Evolutionary conservation across 1,140 invertebrate species (phyloP), one percentile per base, ranked within the genome.

Genomic region (Triops cancriformis): DNA sequence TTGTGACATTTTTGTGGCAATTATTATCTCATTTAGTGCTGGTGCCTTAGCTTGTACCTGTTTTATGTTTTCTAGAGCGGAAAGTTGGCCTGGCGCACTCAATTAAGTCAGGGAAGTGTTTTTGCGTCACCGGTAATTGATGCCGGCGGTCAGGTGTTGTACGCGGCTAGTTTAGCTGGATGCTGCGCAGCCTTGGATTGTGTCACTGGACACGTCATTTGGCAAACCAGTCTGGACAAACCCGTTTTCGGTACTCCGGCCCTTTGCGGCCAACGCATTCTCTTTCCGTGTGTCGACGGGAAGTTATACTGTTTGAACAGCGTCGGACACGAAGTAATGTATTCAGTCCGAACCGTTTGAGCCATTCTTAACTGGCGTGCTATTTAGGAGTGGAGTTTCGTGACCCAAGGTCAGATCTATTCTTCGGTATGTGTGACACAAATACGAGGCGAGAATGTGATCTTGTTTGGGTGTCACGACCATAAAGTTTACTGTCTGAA

Each of bases 401-500:
- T 85, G 64, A 85, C 86, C 64, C 82, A 86, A 76, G 88, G 88
- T 14, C 88, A 89, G 79, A 87, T 92, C 79, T 93, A 92, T 85
- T 91, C 91, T 7, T 89, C 91, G 51, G 84, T 88, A 41, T 78
- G 80, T 37, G 73, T 81, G 23, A 73, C 83, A 1, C 81, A 78
- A 77, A 81, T 80, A 80, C 78, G 83, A 26, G 27, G 81, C 79
- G 81, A 87, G 80, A 73, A 73, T 27, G 84, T 84, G 78, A 83
- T 91, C 41, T 80, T 89, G 74, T 87, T 92, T 82, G 89, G 89
- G 3, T 91, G 89, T 81, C 88, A 91, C 81, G 88, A 91, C 81
- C 84, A 84, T 31, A 84, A 85, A 83, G 80, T 91, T 11, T 91
- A 90, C 81, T 87, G 86, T 81, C 79, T 90, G 43, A 79, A 82